Conservation (phyloP, 2,888 invertebrate species). For the Nomada ferruginata region DNA sequence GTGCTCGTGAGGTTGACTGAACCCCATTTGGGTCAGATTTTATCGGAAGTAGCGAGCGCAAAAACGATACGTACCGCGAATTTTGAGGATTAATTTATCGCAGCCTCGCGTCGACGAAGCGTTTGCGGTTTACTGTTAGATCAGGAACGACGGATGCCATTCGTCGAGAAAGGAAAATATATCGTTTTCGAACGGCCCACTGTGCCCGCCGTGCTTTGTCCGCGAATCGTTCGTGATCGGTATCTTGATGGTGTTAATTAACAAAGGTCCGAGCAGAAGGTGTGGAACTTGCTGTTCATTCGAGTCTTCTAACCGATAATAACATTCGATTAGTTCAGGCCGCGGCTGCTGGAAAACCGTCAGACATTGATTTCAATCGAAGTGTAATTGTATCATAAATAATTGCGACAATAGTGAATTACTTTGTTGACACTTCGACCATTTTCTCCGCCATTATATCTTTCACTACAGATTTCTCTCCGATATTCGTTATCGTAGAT, state of each 20-base stretch:
- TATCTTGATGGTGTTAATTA: conserved; percentile 9
- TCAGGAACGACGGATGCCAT: conserved; percentile 36
- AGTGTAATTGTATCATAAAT: too few species aligned
- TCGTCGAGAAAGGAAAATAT: conserved; percentile 21
- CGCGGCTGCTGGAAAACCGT: too few species aligned
- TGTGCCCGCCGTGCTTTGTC: too few species aligned
- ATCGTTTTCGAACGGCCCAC: background rate
- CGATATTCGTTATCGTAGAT: too few species aligned
- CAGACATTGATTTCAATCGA: too few species aligned
- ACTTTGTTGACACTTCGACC: too few species aligned
- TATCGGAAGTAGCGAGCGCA: conserved; percentile 55
- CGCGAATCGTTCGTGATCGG: conserved; percentile 20
- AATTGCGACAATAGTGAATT: too few species aligned
- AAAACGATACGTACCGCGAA: conserved; percentile 45
- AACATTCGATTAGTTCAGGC: background rate
- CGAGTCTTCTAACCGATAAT: background rate
- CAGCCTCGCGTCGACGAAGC: conserved; percentile 10
- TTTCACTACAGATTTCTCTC: too few species aligned
- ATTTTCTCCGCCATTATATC: too few species aligned
- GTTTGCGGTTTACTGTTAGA: conserved; percentile 35
- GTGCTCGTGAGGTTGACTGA: conserved; percentile 51
- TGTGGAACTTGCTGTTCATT: background rate
- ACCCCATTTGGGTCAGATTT: conserved; percentile 63
- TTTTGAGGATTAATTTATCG: conserved; percentile 23
- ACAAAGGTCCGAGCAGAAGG: background rate